phyloP scores from a whole-genome alignment of 35 echinoderm and acorn worm genomes.

The Heliocidaris tuberculata region DNA sequence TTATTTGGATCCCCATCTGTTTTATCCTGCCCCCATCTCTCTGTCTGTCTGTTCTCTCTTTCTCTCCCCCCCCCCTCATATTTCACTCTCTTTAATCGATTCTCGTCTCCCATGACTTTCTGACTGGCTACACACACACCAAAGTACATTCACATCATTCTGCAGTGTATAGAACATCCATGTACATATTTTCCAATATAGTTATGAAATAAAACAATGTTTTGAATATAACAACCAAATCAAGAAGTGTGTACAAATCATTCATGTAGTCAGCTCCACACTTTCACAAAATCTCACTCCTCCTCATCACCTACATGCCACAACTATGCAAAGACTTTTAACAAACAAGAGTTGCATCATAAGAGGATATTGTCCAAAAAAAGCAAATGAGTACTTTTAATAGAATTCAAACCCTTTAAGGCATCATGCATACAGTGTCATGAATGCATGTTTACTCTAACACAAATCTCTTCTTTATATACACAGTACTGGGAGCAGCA shows the following conservation, averaged over 20 bases:
- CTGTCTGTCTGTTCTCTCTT: no score
- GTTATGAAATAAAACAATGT: background rate
- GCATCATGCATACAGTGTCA: background rate
- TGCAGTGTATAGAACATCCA: no score
- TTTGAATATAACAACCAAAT: background rate
- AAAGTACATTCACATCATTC: no score
- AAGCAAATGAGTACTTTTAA: slow-evolving; percentile 12
- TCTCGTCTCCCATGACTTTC: no score
- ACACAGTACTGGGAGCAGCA: background rate
- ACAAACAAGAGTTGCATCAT: background rate
- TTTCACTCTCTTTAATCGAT: no score
- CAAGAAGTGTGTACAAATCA: background rate
- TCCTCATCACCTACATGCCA: background rate
- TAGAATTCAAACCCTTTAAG: background rate
- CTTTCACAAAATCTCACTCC: background rate
- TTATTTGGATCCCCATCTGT: no score
- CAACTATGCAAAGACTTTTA: background rate
- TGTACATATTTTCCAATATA: no score
- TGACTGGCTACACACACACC: no score
- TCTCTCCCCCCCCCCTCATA: no score
- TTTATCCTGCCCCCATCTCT: no score
- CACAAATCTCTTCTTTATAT: background rate
- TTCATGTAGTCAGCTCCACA: background rate
- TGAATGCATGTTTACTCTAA: background rate
- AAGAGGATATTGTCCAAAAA: background rate